Conservation (phyloP, 2,888 invertebrate genomes). For the Germaria angustata region DNA sequence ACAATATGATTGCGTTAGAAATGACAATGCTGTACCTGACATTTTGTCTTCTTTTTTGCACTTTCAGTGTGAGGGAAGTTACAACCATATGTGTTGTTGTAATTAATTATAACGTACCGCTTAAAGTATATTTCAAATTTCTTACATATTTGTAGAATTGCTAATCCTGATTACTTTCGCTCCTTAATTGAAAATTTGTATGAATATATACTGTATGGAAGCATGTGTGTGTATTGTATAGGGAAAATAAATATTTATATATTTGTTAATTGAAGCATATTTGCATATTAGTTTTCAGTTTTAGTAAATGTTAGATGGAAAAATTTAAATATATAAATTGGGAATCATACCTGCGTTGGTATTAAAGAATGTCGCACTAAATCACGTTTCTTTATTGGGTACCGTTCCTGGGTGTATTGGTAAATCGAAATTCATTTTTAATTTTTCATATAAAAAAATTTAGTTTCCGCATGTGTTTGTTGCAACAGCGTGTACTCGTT, state of each 20-base stretch:
- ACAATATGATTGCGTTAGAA: no score
- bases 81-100: no score
- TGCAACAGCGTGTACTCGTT: not conserved
- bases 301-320: constrained; percentile 30
- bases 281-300: constrained; percentile 3
- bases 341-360: constrained; percentile 55
- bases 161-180: no score
- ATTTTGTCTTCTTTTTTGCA: no score
- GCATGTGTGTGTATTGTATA: not conserved
- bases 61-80: no score
- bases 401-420: constrained; percentile 84
- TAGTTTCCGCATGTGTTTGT: constrained; percentile 8
- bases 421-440: constrained; percentile 15
- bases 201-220: no score
- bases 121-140: no score
- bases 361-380: constrained; percentile 84
- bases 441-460: not conserved
- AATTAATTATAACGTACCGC: no score
- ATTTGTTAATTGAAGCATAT: constrained; percentile 22
- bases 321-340: not conserved
- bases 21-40: no score
- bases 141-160: no score
- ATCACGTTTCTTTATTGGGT: constrained; percentile 91
- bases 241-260: not conserved
- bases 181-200: no score